phyloP scores from a whole-genome alignment of 2,797 vertebrate species.

The Sebastes oblongus region DNA sequence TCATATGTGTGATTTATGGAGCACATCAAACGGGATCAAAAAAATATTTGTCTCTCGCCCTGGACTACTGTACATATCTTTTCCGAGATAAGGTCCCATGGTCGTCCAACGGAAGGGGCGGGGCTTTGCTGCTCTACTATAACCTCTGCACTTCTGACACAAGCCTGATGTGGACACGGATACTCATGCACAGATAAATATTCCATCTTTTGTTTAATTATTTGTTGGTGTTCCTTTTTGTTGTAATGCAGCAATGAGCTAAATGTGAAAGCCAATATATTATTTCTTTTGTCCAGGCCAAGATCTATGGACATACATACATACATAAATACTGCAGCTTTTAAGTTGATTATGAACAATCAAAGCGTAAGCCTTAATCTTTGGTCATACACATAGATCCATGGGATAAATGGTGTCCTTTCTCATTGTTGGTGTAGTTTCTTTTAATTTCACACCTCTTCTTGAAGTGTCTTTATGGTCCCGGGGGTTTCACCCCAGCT shows the following conservation, averaged over 20 bases:
- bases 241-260: neutral
- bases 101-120: no score
- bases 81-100: no score
- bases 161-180: neutral
- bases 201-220: neutral
- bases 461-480: conserved; percentile 34
- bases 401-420: neutral
- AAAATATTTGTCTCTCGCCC: no score
- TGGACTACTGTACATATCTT: no score
- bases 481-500: conserved; percentile 62
- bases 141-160: neutral
- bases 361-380: neutral
- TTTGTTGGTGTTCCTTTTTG: neutral
- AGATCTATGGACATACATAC: neutral
- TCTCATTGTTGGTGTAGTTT: neutral
- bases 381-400: neutral
- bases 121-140: no score
- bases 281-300: neutral
- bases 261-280: neutral
- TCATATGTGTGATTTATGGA: no score
- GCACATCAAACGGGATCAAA: no score
- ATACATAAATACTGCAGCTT: no score
- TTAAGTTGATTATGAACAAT: no score
- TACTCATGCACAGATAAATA: neutral
- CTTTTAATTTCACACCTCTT: conserved; percentile 36